Percentiles rank a stretch among this genome's conserved stretches.
These are phyloP conservation scores for Haemorhous mexicanus DNA, from an alignment of 2,113 vertebrate genomes.

Conservation along the genomic window DNA sequence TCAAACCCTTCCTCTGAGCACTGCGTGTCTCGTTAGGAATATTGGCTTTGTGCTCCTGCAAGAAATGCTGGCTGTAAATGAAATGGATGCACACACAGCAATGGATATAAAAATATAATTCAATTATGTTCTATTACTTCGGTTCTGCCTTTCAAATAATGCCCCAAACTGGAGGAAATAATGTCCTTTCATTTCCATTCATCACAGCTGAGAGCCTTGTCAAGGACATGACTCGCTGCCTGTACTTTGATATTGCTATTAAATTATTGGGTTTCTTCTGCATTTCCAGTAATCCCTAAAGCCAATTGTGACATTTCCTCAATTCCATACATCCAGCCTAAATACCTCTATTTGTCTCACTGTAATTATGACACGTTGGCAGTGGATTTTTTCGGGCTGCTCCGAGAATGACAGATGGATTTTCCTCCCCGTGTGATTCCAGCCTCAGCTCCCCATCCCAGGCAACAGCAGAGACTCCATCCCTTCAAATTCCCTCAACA, in stretches of 20 bases:
- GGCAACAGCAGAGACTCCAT: neutral
- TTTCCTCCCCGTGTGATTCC: neutral
- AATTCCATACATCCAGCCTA: neutral
- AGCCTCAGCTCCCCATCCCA: neutral
- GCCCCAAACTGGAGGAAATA: neutral
- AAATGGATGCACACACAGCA: accelerated
- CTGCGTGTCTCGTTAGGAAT: neutral
- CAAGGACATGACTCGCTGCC: slow-evolving; percentile 12
- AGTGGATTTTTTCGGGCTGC: neutral
- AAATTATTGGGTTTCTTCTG: neutral
- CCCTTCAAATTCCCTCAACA: neutral
- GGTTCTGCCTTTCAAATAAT: neutral
- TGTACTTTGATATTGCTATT: neutral
- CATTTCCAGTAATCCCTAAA: slow-evolving; percentile 27
- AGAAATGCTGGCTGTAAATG: neutral
- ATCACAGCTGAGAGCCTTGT: neutral
- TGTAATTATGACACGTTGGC: neutral
- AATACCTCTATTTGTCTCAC: neutral
- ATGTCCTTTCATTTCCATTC: neutral
- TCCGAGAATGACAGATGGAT: neutral
- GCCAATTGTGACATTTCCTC: slow-evolving; percentile 1
- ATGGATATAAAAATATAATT: neutral
- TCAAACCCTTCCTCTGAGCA: neutral
- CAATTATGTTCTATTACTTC: neutral
- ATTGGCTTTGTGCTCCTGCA: neutral